phyloP scores from a whole-genome alignment of 53 echinoderm and acorn worm species.

The Echinometra lucunter region DNA sequence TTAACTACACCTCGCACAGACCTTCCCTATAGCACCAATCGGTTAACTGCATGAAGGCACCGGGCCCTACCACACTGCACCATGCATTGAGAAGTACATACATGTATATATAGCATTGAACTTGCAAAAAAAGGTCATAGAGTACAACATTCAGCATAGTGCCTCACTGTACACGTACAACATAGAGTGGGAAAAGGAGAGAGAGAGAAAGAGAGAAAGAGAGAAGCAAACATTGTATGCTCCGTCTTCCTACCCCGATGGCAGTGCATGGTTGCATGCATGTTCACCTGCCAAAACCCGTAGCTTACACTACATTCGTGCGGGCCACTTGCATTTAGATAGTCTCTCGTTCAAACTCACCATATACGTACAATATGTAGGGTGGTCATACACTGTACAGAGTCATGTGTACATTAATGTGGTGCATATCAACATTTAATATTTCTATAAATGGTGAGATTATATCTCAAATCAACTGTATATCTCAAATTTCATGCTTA shows the following conservation, averaged over 20 bases:
- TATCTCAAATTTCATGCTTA: too few species aligned
- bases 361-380: neutral
- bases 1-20: constrained; percentile 27
- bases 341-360: neutral
- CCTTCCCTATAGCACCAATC: neutral
- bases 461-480: too few species aligned
- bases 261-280: constrained; percentile 1
- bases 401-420: too few species aligned
- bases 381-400: too few species aligned
- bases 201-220: neutral
- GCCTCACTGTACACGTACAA: neutral
- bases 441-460: neutral
- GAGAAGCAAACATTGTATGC: neutral
- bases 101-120: neutral
- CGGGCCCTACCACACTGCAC: neutral
- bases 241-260: neutral
- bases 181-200: neutral
- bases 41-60: constrained; percentile 2
- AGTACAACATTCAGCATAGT: neutral
- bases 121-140: neutral
- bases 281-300: neutral
- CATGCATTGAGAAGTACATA: neutral
- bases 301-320: neutral
- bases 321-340: neutral
- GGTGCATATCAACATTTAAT: neutral